Base-by-base conservation (phyloP, 2,888 invertebrate genomes). In the Miltochrista miniata region DNA sequence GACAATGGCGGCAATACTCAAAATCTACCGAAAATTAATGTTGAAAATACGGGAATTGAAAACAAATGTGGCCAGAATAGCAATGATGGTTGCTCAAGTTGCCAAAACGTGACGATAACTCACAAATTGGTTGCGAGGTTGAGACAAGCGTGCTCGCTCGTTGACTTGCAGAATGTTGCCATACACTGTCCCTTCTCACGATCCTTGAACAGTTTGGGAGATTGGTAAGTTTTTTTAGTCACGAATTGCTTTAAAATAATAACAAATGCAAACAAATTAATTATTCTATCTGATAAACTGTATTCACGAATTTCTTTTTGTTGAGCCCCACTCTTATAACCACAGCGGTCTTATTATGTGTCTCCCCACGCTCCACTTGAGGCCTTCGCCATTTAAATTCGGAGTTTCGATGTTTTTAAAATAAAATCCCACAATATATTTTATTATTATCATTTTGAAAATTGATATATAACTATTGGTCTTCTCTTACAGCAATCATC, bases 101-200 rank as follows among this genome's bases (percentile, higher is more conserved):
- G 78, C 45, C 76, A 77, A 33, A 76, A 68, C 61, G 49, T 72
- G 33, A 54, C 48, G 2, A 60, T 83, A 15, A 87, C 82, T 7
- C 87, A 88, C 43, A 87, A 80, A 54, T 60, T 90, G 38, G 84
- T 90, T 0, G 71, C 85, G 0, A 74, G 83, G 11, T 54, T 89
- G 34, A 66, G 85, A 8, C 87, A 85, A 7, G 86, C 89, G 0
- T 84, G 86, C 40, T 90, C 90, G 0, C 54, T 90, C 3, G 85
- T 76, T 0, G 90, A 90, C 56, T 63, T 90, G 29, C 83, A 85
- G 18, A 81, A 79, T 49, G 56, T 72, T 0, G 43, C 68, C 0
- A 72, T 77, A 10, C 64, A 71, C 0, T 77, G 81, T 56, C 56
- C 64, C 0, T 37, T 81, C n/a, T 81, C 87, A 2, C 71, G 68